Base-by-base conservation (phyloP, 2,888 invertebrate species). In the Minunthozetes semirufus region DNA sequence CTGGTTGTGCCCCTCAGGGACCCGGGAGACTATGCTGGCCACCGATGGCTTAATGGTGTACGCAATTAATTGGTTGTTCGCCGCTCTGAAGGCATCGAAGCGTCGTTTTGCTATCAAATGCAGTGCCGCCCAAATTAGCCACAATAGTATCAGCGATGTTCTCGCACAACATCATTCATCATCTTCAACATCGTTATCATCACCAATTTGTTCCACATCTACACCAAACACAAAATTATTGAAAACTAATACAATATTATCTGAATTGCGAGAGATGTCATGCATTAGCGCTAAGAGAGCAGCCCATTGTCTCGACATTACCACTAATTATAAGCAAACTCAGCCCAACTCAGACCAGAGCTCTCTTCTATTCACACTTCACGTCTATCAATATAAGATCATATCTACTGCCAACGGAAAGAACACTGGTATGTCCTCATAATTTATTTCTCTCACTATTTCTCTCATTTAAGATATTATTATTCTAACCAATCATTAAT, bases 271-370 rank as follows among this genome's bases (percentile, higher is more conserved):
- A 22, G 66, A 66, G 19, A 66, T 66, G 42, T 66, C 66, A 42
- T 66, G 66, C 66, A 66, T 66, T 66, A 66, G 66, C 66, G 66
- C 66, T 27, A 66, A 66, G 29, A 66, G 66, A 66, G 66, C 66
- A 1, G 66, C 66, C 2, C 66, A 66, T 66, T 66, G 42, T 66
- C 66, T 66, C 42, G 66, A 66, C 33, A 66, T 66, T 66, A 66
- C 15, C 66, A 15, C 42, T 66, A 66, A 66, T 66, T 66, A 66
- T 42, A 66, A 66, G 38, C 42, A 66, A 19, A 66, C 66, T 13
- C 29, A 66, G 8, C 38, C n/a, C 1, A 3, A 27, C 17, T 19
- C 38, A 42, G 33, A 66, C 27, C 27, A 59, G 17, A 59, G 15
- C 59, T 42, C 63, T 1, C 29, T 66, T 5, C 38, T 66, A 27